Conservation (phyloP, 2,113 vertebrate genomes). For the Colius striatus region DNA sequence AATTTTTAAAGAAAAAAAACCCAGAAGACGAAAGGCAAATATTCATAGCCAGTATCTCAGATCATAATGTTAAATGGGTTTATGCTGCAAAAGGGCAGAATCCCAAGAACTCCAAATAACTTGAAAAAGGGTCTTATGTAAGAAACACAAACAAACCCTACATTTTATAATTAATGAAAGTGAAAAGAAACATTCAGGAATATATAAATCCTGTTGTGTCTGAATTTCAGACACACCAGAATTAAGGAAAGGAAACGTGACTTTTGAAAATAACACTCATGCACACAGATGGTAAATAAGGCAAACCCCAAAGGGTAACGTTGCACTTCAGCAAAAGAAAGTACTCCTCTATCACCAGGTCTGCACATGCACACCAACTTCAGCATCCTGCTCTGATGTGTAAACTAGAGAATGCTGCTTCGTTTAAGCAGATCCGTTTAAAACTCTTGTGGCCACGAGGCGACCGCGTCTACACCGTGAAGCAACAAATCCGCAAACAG, state of each 20-base stretch:
- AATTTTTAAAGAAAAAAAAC: background rate
- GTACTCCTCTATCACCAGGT: background rate
- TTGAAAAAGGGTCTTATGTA: background rate
- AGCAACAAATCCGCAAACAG: background rate
- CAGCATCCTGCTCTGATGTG: accelerated
- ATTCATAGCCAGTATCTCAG: background rate
- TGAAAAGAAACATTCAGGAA: background rate
- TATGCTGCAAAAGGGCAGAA: background rate
- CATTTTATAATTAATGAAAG: background rate
- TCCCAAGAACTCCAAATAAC: background rate
- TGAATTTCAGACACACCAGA: background rate
- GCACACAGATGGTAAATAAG: accelerated
- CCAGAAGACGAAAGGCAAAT: background rate
- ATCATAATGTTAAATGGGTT: background rate
- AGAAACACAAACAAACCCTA: background rate
- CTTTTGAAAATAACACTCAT: background rate
- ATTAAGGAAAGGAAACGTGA: background rate
- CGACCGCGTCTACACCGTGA: accelerated
- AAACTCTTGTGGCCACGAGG: background rate
- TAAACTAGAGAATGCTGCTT: accelerated
- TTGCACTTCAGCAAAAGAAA: accelerated
- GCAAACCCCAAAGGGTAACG: accelerated
- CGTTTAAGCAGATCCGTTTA: accelerated
- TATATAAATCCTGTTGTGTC: background rate
- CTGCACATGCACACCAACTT: accelerated